Evolutionary conservation across 2,113 vertebrate genomes (phyloP).

Genomic region (Vimba vimba): DNA sequence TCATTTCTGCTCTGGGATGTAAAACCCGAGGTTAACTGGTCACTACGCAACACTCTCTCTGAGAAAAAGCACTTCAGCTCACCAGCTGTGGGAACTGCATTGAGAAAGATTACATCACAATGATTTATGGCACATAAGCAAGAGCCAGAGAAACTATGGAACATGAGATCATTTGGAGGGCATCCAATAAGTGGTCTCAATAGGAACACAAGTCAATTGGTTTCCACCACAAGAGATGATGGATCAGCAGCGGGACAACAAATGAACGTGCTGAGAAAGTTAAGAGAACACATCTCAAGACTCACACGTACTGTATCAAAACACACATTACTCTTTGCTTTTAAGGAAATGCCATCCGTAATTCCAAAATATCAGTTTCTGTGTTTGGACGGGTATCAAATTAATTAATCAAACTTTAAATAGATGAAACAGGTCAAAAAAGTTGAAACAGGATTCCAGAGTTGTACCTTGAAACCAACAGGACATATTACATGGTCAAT

Average conservation of each 20-base stretch:
- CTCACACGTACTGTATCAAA: neutral
- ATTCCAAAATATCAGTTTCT: neutral
- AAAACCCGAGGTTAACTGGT: conserved; percentile 21
- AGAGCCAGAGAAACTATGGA: conserved; percentile 73
- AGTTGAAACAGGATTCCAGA: neutral
- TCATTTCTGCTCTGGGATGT: neutral
- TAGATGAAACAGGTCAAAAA: neutral
- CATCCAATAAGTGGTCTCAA: conserved; percentile 71
- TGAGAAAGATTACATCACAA: conserved; percentile 77
- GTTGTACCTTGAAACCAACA: neutral
- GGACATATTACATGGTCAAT: neutral
- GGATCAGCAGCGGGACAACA: conserved; percentile 65
- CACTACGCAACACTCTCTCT: conserved; percentile 58
- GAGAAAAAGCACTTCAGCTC: conserved; percentile 55
- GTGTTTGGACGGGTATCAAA: neutral
- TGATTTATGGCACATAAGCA: conserved; percentile 73
- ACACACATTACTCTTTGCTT: neutral
- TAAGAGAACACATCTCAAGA: conserved; percentile 1
- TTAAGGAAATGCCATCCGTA: conserved; percentile 11
- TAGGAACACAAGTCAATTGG: conserved; percentile 75
- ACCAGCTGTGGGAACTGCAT: conserved; percentile 75
- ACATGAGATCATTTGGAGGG: conserved; percentile 71
- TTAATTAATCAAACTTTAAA: neutral
- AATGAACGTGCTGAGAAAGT: conserved; percentile 55
- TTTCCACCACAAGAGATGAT: conserved; percentile 74